These are phyloP conservation scores for Mormyrus lacerda DNA, from an alignment of 2,113 vertebrate species.

Conservation along the genomic window DNA sequence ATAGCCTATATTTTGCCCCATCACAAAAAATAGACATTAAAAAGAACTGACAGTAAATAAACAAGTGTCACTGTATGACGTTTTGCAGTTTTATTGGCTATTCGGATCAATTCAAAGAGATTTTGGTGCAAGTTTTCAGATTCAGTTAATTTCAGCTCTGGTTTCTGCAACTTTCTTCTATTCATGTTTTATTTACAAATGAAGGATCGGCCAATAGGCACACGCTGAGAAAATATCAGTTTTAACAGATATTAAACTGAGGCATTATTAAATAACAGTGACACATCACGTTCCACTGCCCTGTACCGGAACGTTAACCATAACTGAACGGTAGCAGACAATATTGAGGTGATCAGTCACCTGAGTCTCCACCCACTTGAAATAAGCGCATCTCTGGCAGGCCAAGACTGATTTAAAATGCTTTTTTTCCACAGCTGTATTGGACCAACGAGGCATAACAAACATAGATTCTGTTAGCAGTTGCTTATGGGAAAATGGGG, in stretches of 20 bases:
- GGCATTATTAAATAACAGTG: neutral
- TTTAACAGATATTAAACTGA: slow-evolving; percentile 3
- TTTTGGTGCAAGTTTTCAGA: neutral
- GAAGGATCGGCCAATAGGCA: neutral
- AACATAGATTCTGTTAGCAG: neutral
- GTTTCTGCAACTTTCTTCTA: neutral
- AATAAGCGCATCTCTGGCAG: neutral
- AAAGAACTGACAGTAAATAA: neutral
- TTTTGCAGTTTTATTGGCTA: neutral
- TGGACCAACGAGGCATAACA: neutral
- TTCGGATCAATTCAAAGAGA: neutral
- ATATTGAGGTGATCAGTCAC: slow-evolving; percentile 14
- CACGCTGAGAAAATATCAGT: neutral
- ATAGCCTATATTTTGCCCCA: neutral
- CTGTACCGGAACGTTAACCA: neutral
- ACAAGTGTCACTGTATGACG: neutral
- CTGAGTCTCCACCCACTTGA: neutral
- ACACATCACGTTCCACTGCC: neutral
- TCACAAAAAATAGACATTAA: neutral
- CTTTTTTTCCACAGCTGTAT: neutral
- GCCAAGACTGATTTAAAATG: neutral
- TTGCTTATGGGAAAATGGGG: neutral
- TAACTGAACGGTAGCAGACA: neutral
- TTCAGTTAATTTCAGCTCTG: neutral
- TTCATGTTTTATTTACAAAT: neutral